These are phyloP conservation scores for Pogonocherus hispidulus DNA, from an alignment of 2,888 invertebrate genomes.

Conservation along the genomic window DNA sequence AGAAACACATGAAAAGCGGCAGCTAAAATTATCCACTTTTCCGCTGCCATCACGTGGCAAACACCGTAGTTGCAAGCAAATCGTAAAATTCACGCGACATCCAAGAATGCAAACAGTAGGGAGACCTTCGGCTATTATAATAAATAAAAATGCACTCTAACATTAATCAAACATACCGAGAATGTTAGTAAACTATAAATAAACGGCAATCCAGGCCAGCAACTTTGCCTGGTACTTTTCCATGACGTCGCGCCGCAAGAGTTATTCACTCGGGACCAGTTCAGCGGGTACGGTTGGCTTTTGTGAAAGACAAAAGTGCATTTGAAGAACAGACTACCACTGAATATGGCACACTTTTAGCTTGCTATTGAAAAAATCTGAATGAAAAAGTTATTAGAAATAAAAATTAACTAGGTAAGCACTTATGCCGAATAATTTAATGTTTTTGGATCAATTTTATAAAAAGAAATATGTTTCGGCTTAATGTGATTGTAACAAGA, in stretches of 20 bases:
- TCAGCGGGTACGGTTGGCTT: neutral
- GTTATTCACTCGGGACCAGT: slow-evolving; percentile 5
- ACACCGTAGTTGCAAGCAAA: neutral
- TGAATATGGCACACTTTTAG: no score
- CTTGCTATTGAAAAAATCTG: no score
- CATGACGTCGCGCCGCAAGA: slow-evolving; percentile 41
- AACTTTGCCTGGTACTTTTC: slow-evolving; percentile 42
- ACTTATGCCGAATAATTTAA: no score
- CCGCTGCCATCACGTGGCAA: neutral
- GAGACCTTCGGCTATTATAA: slow-evolving; percentile 24
- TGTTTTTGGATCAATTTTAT: no score
- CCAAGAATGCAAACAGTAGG: slow-evolving; percentile 21
- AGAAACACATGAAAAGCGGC: neutral
- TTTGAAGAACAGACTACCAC: neutral
- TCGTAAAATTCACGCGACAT: neutral
- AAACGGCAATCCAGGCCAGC: slow-evolving; percentile 24
- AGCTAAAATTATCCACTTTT: neutral
- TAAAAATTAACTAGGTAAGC: no score
- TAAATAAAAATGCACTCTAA: slow-evolving; percentile 19
- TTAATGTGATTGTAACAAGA: no score
- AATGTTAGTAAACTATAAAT: slow-evolving; percentile 23
- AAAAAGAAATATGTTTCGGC: no score
- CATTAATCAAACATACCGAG: slow-evolving; percentile 21
- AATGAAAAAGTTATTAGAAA: no score
- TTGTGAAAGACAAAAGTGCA: neutral